phyloP scores from a whole-genome alignment of 2,888 invertebrate genomes.

The Mimachlamys varia region DNA sequence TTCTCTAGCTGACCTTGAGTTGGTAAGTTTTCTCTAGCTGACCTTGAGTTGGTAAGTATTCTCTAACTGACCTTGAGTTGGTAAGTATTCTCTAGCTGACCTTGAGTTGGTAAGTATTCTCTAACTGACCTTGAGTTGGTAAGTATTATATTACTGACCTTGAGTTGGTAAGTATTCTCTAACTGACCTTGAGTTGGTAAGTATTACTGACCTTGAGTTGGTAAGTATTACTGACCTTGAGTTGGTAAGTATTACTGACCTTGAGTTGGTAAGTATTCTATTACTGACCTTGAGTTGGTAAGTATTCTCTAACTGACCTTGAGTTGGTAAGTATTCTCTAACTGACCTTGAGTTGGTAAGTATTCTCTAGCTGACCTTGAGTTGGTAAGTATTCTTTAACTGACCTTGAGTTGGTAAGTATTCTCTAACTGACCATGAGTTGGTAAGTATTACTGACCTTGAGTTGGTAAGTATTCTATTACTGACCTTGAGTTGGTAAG shows the following conservation, averaged over 20 bases:
- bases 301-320: not conserved
- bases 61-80: slow-evolving; percentile 45
- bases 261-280: slow-evolving; percentile 45
- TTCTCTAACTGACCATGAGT: not conserved
- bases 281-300: slow-evolving; percentile 38
- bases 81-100: not conserved
- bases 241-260: not conserved
- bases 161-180: too few species aligned
- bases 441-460: not conserved
- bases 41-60: slow-evolving; percentile 41
- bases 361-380: too few species aligned
- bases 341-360: not conserved
- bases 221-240: not conserved
- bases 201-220: too few species aligned
- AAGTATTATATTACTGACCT: too few species aligned
- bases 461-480: slow-evolving; percentile 48
- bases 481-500: not conserved
- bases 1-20: not conserved
- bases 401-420: not conserved
- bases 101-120: not conserved
- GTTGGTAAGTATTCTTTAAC: too few species aligned
- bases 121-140: not conserved
- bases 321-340: not conserved
- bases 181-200: too few species aligned
- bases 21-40: not conserved